Evolutionary conservation across 2,113 vertebrate genomes (phyloP).

Genomic region (Eira barbara): DNA sequence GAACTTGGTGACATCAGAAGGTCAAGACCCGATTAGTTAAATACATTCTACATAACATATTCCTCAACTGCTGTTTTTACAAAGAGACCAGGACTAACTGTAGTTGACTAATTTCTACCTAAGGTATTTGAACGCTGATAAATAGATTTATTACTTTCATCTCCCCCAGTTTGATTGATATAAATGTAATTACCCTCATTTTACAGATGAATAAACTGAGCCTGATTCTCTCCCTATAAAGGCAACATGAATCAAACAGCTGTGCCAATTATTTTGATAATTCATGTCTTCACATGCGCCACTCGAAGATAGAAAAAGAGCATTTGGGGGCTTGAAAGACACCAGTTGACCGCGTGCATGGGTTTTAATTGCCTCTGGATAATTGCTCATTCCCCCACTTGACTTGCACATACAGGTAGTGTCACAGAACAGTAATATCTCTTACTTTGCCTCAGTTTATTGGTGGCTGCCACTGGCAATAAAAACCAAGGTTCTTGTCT

Average conservation of each 20-base stretch:
- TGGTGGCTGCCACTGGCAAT: background rate
- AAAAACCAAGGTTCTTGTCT: background rate
- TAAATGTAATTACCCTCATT: slow-evolving; percentile 53
- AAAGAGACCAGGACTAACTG: background rate
- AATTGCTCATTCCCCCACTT: background rate
- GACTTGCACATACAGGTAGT: background rate
- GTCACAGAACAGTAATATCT: background rate
- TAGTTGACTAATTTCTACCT: slow-evolving; percentile 27
- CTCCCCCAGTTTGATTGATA: slow-evolving; percentile 1
- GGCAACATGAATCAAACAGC: slow-evolving; percentile 50
- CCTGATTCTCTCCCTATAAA: background rate
- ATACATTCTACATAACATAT: background rate
- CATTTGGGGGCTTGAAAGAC: slow-evolving; percentile 14
- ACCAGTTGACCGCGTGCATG: background rate
- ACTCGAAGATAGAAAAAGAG: slow-evolving; percentile 33
- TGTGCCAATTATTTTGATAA: slow-evolving; percentile 46
- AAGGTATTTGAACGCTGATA: slow-evolving; percentile 18
- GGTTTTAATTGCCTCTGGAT: slow-evolving; percentile 1
- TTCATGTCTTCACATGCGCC: background rate
- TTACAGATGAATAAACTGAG: slow-evolving; percentile 62
- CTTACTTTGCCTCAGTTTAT: background rate
- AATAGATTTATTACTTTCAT: slow-evolving; percentile 11
- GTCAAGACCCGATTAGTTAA: background rate
- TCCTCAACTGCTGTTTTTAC: background rate
- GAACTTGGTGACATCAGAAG: background rate